Percentiles rank a stretch among this genome's conserved stretches.
Conservation (phyloP, 1,140 invertebrate genomes). For the Drosophila erecta region DNA sequence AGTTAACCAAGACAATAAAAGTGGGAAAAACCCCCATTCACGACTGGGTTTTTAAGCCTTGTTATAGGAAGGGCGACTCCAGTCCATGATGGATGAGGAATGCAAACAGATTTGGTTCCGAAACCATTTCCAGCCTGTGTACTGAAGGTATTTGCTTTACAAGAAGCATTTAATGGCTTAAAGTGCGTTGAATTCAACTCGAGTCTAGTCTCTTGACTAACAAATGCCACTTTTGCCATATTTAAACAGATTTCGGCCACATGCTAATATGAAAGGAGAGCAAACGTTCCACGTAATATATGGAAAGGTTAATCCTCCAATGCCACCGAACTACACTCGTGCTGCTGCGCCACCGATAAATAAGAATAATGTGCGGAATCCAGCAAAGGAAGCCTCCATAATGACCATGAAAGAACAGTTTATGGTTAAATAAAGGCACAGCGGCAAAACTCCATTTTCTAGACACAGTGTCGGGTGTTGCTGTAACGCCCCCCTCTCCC, state of each 20-base stretch:
- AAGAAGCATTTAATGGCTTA: neutral
- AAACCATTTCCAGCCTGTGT: conserved; percentile 14
- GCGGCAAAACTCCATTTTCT: conserved; percentile 46
- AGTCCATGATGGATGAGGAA: conserved; percentile 32
- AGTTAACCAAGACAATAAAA: conserved; percentile 28
- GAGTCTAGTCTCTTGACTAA: neutral
- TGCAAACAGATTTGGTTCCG: conserved; percentile 24
- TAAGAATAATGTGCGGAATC: conserved; percentile 67
- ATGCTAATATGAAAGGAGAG: neutral
- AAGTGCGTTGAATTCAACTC: neutral
- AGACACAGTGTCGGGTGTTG: conserved; percentile 33
- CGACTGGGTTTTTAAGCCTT: neutral
- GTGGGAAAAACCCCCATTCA: conserved; percentile 4
- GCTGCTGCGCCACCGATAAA: conserved; percentile 60
- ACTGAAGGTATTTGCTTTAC: conserved; percentile 3
- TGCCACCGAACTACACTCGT: neutral
- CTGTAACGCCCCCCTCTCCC: conserved; percentile 3
- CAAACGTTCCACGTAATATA: conserved; percentile 3
- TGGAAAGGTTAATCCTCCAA: conserved; percentile 26
- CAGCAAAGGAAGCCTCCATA: conserved; percentile 44
- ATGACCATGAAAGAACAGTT: conserved; percentile 75
- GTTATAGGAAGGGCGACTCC: neutral
- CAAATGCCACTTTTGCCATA: neutral
- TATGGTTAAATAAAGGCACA: conserved; percentile 73
- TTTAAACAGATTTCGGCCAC: neutral